A percentile compares a stretch with the other conserved stretches of the same genome.
Evolutionary conservation across 2,113 vertebrate species (phyloP).

Genomic region (Oxyura jamaicensis): DNA sequence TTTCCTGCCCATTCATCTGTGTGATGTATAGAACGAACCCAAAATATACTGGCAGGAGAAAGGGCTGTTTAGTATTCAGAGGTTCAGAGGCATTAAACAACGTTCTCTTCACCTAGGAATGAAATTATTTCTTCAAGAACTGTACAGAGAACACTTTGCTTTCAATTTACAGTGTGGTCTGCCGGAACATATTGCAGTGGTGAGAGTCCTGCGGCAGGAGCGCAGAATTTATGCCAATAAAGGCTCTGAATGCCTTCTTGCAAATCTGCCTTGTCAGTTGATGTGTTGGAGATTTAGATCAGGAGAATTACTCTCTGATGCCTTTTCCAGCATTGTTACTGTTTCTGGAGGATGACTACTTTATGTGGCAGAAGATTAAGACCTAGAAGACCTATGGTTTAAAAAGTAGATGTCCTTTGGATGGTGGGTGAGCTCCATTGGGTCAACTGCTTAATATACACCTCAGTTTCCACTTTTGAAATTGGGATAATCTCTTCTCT

Average conservation of each 20-base stretch:
- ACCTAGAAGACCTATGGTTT: neutral
- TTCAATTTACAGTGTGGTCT: neutral
- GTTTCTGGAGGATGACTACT: neutral
- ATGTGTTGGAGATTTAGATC: neutral
- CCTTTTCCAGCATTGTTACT: neutral
- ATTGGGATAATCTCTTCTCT: neutral
- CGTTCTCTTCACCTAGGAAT: constrained; percentile 22
- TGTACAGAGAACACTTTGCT: constrained; percentile 32
- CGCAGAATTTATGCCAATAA: neutral
- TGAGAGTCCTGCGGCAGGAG: neutral
- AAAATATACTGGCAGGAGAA: constrained; percentile 2
- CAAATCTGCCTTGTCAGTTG: neutral
- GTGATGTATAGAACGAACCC: neutral
- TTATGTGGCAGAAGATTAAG: neutral
- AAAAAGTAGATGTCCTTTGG: neutral
- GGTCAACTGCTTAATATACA: neutral
- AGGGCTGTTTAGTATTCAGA: constrained; percentile 36
- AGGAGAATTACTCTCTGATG: neutral
- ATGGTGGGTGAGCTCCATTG: neutral
- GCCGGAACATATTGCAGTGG: neutral
- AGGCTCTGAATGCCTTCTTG: neutral
- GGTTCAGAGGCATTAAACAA: constrained; percentile 30
- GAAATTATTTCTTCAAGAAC: constrained; percentile 52
- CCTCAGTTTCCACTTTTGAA: neutral
- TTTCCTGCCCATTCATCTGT: constrained; percentile 13